Percentiles rank a stretch among this genome's conserved stretches.
These are phyloP conservation scores for Linnaemya tessellans DNA, from an alignment of 2,888 invertebrate genomes.

Conservation along the genomic window DNA sequence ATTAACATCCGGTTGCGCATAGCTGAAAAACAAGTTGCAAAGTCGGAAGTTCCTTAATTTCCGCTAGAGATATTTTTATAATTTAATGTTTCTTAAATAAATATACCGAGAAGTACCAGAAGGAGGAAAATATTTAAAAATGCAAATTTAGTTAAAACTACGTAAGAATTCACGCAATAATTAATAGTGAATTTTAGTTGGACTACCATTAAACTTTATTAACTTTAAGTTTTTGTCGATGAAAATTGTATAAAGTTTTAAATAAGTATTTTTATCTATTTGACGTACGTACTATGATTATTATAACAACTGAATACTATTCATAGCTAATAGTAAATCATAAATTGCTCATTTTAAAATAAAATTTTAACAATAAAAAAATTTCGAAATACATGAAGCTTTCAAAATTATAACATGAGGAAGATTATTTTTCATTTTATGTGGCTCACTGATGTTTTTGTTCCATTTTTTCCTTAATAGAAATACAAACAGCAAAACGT, in stretches of 20 bases:
- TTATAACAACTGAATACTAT: too few relatives aligned
- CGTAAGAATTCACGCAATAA: background rate
- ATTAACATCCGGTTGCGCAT: conserved; percentile 69
- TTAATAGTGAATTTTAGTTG: background rate
- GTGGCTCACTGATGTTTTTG: conserved; percentile 1
- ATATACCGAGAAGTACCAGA: background rate
- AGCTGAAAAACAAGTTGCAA: conserved; percentile 51
- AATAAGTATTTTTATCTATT: too few relatives aligned
- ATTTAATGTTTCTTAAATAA: background rate
- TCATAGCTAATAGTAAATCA: too few relatives aligned
- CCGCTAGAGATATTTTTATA: conserved; percentile 50
- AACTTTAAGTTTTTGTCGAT: too few relatives aligned
- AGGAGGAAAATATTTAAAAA: background rate
- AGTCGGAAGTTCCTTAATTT: conserved; percentile 66
- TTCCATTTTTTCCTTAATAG: conserved; percentile 18
- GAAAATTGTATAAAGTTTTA: too few relatives aligned
- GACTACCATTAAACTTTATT: background rate
- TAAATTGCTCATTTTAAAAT: too few relatives aligned
- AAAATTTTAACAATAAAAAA: too few relatives aligned
- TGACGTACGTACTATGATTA: too few relatives aligned
- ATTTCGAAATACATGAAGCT: too few relatives aligned
- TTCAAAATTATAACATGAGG: conserved; percentile 66
- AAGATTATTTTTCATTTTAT: conserved; percentile 58
- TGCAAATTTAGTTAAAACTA: background rate
- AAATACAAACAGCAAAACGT: conserved; percentile 27